Evolutionary conservation across 2,113 vertebrate genomes (phyloP), one percentile per base, ranked within the genome.

Genomic region (Paramisgurnus dabryanus): DNA sequence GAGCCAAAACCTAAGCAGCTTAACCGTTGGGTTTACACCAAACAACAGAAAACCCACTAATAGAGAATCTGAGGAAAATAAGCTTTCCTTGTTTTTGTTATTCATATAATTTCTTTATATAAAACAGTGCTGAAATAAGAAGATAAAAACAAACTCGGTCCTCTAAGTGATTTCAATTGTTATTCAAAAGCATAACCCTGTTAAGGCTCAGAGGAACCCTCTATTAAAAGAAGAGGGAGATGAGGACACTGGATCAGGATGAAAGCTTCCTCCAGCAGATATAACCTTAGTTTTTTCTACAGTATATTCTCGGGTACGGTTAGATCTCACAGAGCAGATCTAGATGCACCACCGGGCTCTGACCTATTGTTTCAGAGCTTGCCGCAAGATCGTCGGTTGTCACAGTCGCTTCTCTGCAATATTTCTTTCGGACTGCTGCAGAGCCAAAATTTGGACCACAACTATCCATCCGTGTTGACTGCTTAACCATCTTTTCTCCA

Each of bases 241-340:
- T 17, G 10, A 79, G 50, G 76, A 72, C 43, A 18, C 7, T 75
- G 65, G 69, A 70, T 79, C 76, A 11, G 53, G n/a, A 83, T 77
- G 78, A 84, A 84, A 81, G 61, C 39, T 15, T 43, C 43, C 65
- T 69, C 55, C 39, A 66, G 57, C 58, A 80, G 58, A 7, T 47
- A 12, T 76, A 65, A 34, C 61, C 43, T 61, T 10, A 8, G 17
- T 9, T 57, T 11, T 61, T n/a, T 66, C 41, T 43, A 41, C 7
- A 22, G 22, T 22, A 22, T 22, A 13, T 57, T 9, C 64, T 58
- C 55, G 11, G 53, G 76, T 40, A 74, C 60, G 27, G 40, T 6
- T 8, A 4, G 10, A 79, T 47, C 39, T 75, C 45, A 40, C 18
- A 10, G 11, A 47, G 67, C 9, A 3, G 45, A 69, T 69, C 3